A percentile compares a stretch with the other conserved stretches of the same genome.
Conservation (phyloP, 2,113 vertebrate species). For the Probosciger aterrimus region DNA sequence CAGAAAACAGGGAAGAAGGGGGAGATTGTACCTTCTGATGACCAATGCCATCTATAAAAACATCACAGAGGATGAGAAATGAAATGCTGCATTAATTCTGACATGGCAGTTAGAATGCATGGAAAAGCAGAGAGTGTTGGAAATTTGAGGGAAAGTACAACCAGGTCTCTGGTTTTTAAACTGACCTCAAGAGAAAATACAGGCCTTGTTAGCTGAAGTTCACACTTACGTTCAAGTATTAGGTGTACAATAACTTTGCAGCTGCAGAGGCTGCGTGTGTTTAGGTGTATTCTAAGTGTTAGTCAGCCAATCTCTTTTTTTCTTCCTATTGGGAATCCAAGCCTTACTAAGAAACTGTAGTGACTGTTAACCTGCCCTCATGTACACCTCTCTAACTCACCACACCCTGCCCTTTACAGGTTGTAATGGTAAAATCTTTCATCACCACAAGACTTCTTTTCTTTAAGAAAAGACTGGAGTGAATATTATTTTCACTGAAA, state of each 20-base stretch:
- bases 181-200: background rate
- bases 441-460: background rate
- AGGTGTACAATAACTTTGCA: background rate
- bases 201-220: background rate
- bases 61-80: background rate
- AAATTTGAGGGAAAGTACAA: background rate
- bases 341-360: background rate
- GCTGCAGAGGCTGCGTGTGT: background rate
- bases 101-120: rapidly evolving
- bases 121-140: background rate
- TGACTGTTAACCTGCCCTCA: background rate
- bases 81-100: background rate
- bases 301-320: background rate
- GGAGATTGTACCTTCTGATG: background rate
- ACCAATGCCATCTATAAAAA: background rate
- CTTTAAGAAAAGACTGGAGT: background rate
- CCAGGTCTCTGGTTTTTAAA: background rate
- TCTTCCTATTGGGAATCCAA: background rate
- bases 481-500: background rate
- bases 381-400: background rate
- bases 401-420: background rate
- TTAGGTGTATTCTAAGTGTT: background rate
- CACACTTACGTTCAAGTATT: background rate
- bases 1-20: background rate
- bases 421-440: background rate